phyloP scores from a whole-genome alignment of 2,797 vertebrate genomes.

The Periophthalmus magnuspinnatus region DNA sequence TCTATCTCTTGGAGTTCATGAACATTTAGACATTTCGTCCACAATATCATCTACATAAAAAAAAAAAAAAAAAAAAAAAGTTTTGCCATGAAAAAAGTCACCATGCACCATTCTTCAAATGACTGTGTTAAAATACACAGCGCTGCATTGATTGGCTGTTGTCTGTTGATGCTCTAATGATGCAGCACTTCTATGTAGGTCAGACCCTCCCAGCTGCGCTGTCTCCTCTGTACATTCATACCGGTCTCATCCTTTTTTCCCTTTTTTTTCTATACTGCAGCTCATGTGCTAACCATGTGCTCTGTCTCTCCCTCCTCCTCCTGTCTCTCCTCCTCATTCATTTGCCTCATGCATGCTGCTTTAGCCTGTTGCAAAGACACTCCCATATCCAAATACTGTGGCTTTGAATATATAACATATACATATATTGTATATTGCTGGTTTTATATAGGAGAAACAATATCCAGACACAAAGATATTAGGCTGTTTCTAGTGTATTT shows the following conservation, averaged over 20 bases:
- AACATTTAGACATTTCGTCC: too few relatives aligned
- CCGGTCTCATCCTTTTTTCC: slow-evolving; percentile 27
- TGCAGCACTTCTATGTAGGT: slow-evolving; percentile 74
- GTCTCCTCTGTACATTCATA: slow-evolving; percentile 30
- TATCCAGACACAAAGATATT: not conserved
- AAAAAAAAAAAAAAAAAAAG: not conserved
- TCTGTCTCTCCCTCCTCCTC: slow-evolving; percentile 22
- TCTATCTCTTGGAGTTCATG: not conserved
- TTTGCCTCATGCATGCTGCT: slow-evolving; percentile 22
- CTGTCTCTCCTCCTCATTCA: slow-evolving; percentile 29
- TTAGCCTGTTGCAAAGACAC: slow-evolving; percentile 42
- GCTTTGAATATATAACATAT: too few relatives aligned
- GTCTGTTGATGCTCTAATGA: slow-evolving; percentile 55
- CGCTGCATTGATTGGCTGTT: slow-evolving; percentile 28
- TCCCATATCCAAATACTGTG: not conserved
- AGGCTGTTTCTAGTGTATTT: not conserved
- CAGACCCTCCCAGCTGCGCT: slow-evolving; percentile 47
- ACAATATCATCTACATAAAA: too few relatives aligned
- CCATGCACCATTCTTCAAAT: not conserved
- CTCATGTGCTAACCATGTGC: slow-evolving; percentile 65
- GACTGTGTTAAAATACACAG: not conserved
- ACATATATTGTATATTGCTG: too few relatives aligned
- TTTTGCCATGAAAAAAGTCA: not conserved
- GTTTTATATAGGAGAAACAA: too few relatives aligned
- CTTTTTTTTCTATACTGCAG: slow-evolving; percentile 17